Evolutionary conservation across 2,888 invertebrate genomes (phyloP), one percentile per base, ranked within the genome.

Genomic region (Alloplasta piceator): DNA sequence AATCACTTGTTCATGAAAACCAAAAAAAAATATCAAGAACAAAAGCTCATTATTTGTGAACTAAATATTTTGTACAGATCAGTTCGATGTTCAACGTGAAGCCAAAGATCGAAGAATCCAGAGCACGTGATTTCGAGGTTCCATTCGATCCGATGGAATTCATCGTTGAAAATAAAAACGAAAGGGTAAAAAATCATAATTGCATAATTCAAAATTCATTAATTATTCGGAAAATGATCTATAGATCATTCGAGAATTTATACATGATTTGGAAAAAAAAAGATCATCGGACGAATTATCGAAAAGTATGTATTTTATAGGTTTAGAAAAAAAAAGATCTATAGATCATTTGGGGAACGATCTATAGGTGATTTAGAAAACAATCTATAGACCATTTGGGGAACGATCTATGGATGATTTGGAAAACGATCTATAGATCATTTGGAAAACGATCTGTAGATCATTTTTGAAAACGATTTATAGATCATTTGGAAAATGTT

Each of bases 101-200:
- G 91, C 46, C 91, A n/a, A 89, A 91, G 76, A 83, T 92, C 61
- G 87, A 93, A 87, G 82, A 92, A 14, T 52, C 89, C 0, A 70
- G 71, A 76, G 58, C 87, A 76, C 61, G 75, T 82, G n/a, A 70
- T 3, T 70, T 78, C n/a, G 63, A 56, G 5, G 26, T 66, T 50
- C 46, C 55, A 10, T 87, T 87, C 80, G 84, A 90, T 84, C 94
- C 94, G 0, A 87, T 94, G 43, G 93, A 94, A 84, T 96, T 96
- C 94, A 94, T 96, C 64, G 90, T 95, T 7, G 94, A 94, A 63
- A 96, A 95, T 87, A 93, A 94, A 38, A 94, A 94, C 5, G 90
- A 93, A 85, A 92, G 92, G 71, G 93, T 96, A 5, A 93, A 77
- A 80, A 64, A 67, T 56, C 48, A 26, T 60, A 14, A 70, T 5